Evolutionary conservation across 1,140 invertebrate species (phyloP).

Genomic region (Listronotus oregonensis): DNA sequence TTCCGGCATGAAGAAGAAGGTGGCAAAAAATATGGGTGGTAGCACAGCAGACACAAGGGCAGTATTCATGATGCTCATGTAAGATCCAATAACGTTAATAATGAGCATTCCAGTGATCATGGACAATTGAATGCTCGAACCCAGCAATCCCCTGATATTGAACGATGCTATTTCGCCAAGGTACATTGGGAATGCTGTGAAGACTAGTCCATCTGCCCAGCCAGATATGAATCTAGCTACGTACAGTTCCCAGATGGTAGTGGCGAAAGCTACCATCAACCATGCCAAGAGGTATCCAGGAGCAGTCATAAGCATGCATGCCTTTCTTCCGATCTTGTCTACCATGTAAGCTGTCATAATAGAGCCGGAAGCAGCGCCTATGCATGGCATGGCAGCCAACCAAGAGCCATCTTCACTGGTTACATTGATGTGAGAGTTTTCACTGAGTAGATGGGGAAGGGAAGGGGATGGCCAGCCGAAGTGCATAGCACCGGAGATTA

Average conservation of each 20-base stretch:
- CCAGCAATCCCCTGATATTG: constrained; percentile 65
- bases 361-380: constrained; percentile 60
- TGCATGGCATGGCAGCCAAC: constrained; percentile 59
- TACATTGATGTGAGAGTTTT: constrained; percentile 56
- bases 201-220: constrained; percentile 69
- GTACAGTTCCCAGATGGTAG: constrained; percentile 61
- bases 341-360: constrained; percentile 53
- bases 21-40: constrained; percentile 65
- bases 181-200: constrained; percentile 68
- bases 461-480: constrained; percentile 52
- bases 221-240: constrained; percentile 61
- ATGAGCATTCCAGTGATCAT: constrained; percentile 67
- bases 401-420: constrained; percentile 66
- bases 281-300: constrained; percentile 69
- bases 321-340: constrained; percentile 68
- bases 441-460: constrained; percentile 40
- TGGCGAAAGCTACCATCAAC: constrained; percentile 65
- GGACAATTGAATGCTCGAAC: constrained; percentile 37
- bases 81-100: constrained; percentile 69
- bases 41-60: constrained; percentile 63
- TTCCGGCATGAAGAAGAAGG: constrained; percentile 75
- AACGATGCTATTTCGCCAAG: constrained; percentile 70
- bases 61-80: constrained; percentile 62
- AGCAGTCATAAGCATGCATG: constrained; percentile 65
- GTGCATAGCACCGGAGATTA: constrained; percentile 50